A percentile compares a stretch with the other conserved stretches of the same genome.
These are phyloP conservation scores for Trachelus stipa DNA, from an alignment of 2,888 invertebrate species.

Conservation along the genomic window DNA sequence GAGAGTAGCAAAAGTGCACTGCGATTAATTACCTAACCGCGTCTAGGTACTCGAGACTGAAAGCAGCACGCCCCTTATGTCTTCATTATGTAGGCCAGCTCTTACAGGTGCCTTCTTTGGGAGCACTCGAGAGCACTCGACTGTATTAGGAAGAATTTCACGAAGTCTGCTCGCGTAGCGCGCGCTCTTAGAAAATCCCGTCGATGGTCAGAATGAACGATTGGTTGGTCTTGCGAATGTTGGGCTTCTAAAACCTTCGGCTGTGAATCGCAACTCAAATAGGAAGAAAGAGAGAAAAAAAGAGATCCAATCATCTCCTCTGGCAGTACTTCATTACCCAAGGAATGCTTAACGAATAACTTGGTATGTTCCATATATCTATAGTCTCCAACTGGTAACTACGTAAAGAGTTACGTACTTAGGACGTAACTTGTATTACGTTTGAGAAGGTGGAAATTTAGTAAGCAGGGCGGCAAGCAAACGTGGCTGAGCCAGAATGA, in stretches of 20 bases:
- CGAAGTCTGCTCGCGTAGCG: conserved; percentile 50
- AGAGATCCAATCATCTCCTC: not conserved
- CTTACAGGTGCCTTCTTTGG: conserved; percentile 55
- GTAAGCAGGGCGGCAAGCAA: conserved; percentile 17
- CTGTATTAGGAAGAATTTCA: conserved; percentile 49
- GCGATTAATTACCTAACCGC: conserved; percentile 44
- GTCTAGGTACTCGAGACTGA: conserved; percentile 15
- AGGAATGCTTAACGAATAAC: not conserved
- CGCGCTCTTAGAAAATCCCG: conserved; percentile 49
- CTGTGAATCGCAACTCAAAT: not conserved
- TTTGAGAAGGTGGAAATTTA: conserved; percentile 6
- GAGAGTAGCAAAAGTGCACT: conserved; percentile 31
- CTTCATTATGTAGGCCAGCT: conserved; percentile 58
- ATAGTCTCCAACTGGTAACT: not conserved
- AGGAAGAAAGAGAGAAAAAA: conserved; percentile 1
- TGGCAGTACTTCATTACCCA: not conserved
- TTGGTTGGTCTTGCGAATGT: conserved; percentile 20
- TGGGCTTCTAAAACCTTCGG: not conserved
- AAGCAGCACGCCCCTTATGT: conserved; percentile 44
- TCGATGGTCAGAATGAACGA: conserved; percentile 43
- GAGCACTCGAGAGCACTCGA: conserved; percentile 40
- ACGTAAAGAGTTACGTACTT: not conserved
- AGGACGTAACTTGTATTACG: not conserved
- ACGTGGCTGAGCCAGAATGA: conserved; percentile 13
- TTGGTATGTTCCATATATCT: not conserved